These are phyloP conservation scores for Bursaphelenchus okinawaensis DNA, from an alignment of 2,888 invertebrate species.

Conservation along the genomic window DNA sequence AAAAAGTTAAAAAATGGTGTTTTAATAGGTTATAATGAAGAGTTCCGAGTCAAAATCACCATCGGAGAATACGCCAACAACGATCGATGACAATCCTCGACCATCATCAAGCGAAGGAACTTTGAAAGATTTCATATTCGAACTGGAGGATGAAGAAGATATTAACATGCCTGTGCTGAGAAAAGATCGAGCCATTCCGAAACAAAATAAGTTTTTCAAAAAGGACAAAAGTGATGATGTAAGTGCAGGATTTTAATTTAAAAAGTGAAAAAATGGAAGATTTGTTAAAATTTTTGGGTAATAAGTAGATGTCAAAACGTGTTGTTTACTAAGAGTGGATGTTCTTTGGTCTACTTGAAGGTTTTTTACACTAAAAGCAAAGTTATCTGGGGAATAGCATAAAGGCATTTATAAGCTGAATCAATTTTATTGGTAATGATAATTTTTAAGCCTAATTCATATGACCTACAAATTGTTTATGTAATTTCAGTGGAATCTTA, in stretches of 20 bases:
- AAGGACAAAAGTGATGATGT: not conserved
- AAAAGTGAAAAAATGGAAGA: too few relatives aligned
- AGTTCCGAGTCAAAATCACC: not conserved
- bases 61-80: not conserved
- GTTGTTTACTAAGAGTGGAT: too few relatives aligned
- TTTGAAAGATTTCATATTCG: not conserved
- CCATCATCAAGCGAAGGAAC: not conserved
- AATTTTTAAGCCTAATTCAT: too few relatives aligned
- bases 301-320: too few relatives aligned
- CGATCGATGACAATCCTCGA: too few relatives aligned
- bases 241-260: not conserved
- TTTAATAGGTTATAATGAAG: not conserved
- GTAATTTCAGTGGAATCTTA: not conserved
- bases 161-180: not conserved
- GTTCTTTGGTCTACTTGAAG: too few relatives aligned
- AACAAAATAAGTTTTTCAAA: not conserved
- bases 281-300: too few relatives aligned
- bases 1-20: too few relatives aligned
- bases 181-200: not conserved
- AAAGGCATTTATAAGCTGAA: too few relatives aligned
- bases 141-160: not conserved
- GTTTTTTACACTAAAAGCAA: too few relatives aligned
- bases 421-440: too few relatives aligned
- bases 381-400: too few relatives aligned
- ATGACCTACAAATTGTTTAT: not conserved